Conservation (phyloP, 2,797 vertebrate genomes). For the Cygnus olor region DNA sequence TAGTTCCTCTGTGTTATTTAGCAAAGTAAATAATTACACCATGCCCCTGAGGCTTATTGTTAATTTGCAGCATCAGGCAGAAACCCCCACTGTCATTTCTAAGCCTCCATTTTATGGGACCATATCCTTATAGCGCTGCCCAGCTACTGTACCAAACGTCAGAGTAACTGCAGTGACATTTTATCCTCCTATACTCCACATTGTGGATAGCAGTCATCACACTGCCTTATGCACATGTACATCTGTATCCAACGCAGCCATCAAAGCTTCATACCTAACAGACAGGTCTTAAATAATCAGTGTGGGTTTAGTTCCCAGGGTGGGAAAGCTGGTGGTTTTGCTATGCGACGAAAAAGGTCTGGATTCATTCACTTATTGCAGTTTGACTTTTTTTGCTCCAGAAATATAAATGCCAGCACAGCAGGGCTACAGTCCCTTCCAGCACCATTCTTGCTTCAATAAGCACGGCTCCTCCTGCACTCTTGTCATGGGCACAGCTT, state of each 20-base stretch:
- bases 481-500: neutral
- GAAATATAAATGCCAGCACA: neutral
- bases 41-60: constrained; percentile 22
- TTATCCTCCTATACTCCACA: neutral
- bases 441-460: neutral
- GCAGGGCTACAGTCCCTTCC: neutral
- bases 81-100: neutral
- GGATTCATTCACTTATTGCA: neutral
- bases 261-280: neutral
- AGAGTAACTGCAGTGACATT: neutral
- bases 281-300: neutral
- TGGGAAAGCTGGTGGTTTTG: neutral
- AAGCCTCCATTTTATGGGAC: neutral
- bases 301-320: neutral
- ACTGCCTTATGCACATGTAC: rapidly evolving
- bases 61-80: neutral
- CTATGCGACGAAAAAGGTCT: neutral
- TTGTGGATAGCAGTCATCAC: rapidly evolving
- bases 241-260: neutral
- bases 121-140: neutral
- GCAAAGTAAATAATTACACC: constrained; percentile 74
- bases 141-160: neutral
- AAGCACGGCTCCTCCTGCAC: neutral
- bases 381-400: neutral
- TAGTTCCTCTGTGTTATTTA: constrained; percentile 62